A percentile compares a stretch with the other conserved stretches of the same genome.
Evolutionary conservation across 2,113 vertebrate species (phyloP).

Genomic region (Plecturocebus donacophilus): DNA sequence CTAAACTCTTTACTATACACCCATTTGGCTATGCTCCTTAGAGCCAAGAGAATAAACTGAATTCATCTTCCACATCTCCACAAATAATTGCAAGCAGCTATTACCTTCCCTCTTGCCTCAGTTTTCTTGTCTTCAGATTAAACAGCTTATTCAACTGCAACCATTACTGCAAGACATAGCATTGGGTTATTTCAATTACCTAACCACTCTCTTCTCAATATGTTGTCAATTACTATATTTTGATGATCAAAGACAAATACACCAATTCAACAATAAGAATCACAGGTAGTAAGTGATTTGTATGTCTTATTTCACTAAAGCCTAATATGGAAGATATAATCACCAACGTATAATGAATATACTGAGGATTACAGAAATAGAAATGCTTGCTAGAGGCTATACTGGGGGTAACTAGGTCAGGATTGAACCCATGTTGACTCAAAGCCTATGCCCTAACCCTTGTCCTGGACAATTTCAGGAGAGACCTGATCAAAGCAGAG

Average conservation of each 20-base stretch:
- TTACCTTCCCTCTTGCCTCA: neutral
- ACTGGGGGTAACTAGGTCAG: neutral
- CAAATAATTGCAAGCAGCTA: neutral
- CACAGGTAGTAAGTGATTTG: neutral
- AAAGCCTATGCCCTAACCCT: neutral
- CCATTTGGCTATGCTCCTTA: neutral
- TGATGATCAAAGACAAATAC: neutral
- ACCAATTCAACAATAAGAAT: slow-evolving; percentile 2
- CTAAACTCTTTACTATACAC: neutral
- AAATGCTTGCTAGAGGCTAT: neutral
- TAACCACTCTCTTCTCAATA: neutral
- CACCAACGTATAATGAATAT: neutral
- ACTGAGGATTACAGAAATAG: neutral
- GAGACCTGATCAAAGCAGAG: neutral
- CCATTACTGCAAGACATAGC: neutral
- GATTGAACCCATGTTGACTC: neutral
- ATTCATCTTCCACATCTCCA: neutral
- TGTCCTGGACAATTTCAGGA: neutral
- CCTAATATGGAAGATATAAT: neutral
- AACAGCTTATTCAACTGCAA: neutral
- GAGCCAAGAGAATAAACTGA: neutral
- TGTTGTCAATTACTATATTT: neutral
- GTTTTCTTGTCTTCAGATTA: neutral
- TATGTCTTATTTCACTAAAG: neutral
- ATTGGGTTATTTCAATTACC: neutral